Evolutionary conservation across 2,888 invertebrate genomes (phyloP), one percentile per base, ranked within the genome.

Genomic region (Apamea anceps): DNA sequence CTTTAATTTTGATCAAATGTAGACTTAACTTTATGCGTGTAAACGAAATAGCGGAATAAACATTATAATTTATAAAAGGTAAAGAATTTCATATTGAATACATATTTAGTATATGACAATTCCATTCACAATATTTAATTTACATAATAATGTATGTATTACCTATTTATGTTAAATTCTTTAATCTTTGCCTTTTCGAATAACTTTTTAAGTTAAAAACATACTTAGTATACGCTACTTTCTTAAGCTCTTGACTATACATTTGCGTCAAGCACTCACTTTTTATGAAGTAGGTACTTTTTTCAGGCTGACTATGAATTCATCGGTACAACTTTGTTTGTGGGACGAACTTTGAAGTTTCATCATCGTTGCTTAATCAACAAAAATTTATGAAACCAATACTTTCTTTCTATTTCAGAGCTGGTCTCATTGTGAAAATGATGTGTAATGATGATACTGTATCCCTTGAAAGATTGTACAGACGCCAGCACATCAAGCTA

Each of bases 101-200:
- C 57, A 48, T 63, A 67, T 79, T 84, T 75, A 70, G 28, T 80
- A 67, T 48, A 77, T 72, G 75, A 68, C 77, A 74, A 80, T 86
- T 87, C 85, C 80, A 83, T 90, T 90, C 88, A 86, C 87, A 88
- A 90, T 89, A 90, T 90, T 45, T 88, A 90, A 90, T 91, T 91
- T 90, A 88, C 88, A 85, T 88, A 81, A 85, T 85, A 90, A 90
- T 79, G 84, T 91, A 91, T 89, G 57, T 85, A 87, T 88, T 84
- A 87, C 87, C 76, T 79, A 87, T 90, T 92, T 93, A 91, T 92
- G 88, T 79, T 85, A 89, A 90, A 85, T 90, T 90, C 77, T 89
- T 85, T 94, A 94, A 90, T 95, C 95, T 95, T 92, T 94, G 95
- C 75, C 90, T 87, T 88, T 82, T 88, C 80, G 68, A 87, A 68